Conservation (phyloP, 2,888 invertebrate genomes). For the Latheticus oryzae region DNA sequence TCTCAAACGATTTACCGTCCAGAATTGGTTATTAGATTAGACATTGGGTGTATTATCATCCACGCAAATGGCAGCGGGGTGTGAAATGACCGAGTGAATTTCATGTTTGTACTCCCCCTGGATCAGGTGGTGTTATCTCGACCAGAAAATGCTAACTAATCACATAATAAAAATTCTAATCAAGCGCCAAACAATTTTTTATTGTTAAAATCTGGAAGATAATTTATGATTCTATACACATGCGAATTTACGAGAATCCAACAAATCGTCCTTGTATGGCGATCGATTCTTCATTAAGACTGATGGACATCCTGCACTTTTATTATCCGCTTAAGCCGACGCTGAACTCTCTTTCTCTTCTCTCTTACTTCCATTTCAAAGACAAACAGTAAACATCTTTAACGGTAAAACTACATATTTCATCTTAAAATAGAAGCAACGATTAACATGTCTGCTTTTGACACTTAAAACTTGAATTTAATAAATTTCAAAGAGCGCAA, state of each 20-base stretch:
- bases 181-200: too few relatives aligned
- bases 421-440: conserved; percentile 30
- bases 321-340: conserved; percentile 30
- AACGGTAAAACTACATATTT: conserved; percentile 5
- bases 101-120: conserved; percentile 43
- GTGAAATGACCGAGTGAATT: conserved; percentile 50
- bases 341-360: conserved; percentile 24
- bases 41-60: conserved; percentile 54
- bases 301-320: conserved; percentile 53
- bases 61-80: conserved; percentile 53
- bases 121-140: conserved; percentile 35
- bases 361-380: conserved; percentile 11
- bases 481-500: conserved; percentile 27
- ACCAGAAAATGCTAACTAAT: conserved; percentile 31
- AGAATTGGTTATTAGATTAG: conserved; percentile 40
- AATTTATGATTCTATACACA: conserved; percentile 51
- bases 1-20: conserved; percentile 20
- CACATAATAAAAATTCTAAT: conserved; percentile 1
- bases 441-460: too few relatives aligned
- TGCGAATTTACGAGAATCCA: conserved; percentile 56
- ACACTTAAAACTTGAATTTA: too few relatives aligned
- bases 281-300: conserved; percentile 59
- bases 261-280: conserved; percentile 58
- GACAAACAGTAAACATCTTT: too few relatives aligned
- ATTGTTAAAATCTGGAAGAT: conserved; percentile 5